A percentile compares a stretch with the other conserved stretches of the same genome.
Conservation (phyloP, 1,140 invertebrate genomes). For the Papilio dardanus region DNA sequence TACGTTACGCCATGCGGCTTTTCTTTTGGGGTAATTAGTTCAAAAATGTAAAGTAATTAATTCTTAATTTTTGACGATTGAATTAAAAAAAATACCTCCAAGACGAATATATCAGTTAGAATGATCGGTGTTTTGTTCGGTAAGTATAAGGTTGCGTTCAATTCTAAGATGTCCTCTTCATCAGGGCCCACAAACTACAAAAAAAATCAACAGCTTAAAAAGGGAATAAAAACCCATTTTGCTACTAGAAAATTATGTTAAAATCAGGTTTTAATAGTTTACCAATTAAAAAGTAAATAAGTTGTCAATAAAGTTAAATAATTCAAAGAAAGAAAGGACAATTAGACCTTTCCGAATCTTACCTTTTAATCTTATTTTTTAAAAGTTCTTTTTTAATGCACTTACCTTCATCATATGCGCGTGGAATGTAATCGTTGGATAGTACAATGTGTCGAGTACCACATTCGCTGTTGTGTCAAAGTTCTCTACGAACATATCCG, state of each 20-base stretch:
- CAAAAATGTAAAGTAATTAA: not conserved
- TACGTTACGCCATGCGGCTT: no score
- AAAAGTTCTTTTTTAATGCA: not conserved
- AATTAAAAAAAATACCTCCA: constrained; percentile 59
- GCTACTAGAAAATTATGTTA: no score
- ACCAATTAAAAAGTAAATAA: no score
- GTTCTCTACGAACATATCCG: constrained; percentile 70
- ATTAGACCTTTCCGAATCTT: not conserved
- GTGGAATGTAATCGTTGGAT: constrained; percentile 84
- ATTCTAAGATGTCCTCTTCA: constrained; percentile 75
- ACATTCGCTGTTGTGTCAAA: constrained; percentile 74
- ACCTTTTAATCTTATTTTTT: not conserved
- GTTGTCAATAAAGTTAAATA: no score
- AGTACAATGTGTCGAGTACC: constrained; percentile 84
- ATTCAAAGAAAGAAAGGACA: no score
- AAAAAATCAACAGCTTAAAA: constrained; percentile 2
- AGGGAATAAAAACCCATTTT: no score
- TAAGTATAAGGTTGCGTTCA: constrained; percentile 71
- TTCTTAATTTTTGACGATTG: not conserved
- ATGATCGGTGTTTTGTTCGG: constrained; percentile 70
- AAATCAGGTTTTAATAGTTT: no score
- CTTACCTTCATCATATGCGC: constrained; percentile 75
- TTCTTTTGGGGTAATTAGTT: not conserved
- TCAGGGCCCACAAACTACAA: constrained; percentile 66
- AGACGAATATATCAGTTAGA: constrained; percentile 72